These are phyloP conservation scores for Danionella cerebrum DNA, from an alignment of 2,113 vertebrate species.

Conservation along the genomic window DNA sequence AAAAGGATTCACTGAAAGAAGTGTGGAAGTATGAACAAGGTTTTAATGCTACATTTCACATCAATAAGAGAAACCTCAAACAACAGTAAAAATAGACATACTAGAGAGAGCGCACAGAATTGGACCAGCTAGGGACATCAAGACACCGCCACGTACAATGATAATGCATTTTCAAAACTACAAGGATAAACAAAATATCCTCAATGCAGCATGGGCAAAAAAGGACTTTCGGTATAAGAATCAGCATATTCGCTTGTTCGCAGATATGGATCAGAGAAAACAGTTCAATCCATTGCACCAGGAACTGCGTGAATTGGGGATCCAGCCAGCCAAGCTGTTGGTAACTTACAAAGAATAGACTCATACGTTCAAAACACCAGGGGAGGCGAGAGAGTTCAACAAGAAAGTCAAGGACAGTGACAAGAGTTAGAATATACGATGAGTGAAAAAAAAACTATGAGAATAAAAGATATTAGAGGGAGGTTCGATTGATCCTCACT, in stretches of 20 bases:
- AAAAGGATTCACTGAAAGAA: slow-evolving; percentile 78
- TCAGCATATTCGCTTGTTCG: not conserved
- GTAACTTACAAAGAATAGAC: not conserved
- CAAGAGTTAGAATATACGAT: too few relatives aligned
- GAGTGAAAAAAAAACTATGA: too few relatives aligned
- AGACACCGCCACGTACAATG: not conserved
- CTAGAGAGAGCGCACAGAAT: not conserved
- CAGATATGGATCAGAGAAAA: not conserved
- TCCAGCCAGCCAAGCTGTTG: not conserved
- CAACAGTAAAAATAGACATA: not conserved
- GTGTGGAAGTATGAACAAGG: slow-evolving; percentile 69
- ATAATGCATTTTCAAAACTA: not conserved
- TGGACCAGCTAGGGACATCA: not conserved
- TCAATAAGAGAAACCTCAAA: not conserved
- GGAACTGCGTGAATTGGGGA: not conserved
- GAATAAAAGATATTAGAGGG: too few relatives aligned
- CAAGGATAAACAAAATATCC: not conserved
- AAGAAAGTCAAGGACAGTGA: too few relatives aligned
- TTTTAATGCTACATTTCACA: not conserved
- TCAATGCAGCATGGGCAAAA: not conserved
- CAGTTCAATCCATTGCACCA: not conserved
- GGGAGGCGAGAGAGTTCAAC: too few relatives aligned
- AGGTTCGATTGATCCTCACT: too few relatives aligned
- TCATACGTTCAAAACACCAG: too few relatives aligned
- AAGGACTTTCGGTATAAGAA: not conserved